Conservation (phyloP, 2,113 vertebrate genomes). For the Psilopsiagon aymara region DNA sequence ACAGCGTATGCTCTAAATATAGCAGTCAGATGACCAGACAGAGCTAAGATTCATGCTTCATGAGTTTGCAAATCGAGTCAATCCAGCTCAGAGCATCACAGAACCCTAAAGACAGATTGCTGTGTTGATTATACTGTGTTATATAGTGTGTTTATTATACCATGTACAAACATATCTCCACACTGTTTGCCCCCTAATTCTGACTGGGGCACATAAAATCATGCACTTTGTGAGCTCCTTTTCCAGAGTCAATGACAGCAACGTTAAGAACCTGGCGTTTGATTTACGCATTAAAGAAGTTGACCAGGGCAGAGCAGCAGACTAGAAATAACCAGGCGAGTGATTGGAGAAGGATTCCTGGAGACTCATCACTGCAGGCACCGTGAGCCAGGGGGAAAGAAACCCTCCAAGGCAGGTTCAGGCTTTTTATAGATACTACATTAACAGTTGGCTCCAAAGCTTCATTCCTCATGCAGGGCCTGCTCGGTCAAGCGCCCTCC, state of each 20-base stretch:
- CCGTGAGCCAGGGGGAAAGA: background rate
- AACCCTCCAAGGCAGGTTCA: background rate
- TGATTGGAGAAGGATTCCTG: background rate
- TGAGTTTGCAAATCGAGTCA: constrained; percentile 47
- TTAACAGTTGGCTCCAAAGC: background rate
- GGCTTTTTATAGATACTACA: background rate
- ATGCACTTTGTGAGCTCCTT: background rate
- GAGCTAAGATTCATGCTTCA: constrained; percentile 5
- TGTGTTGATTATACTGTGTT: constrained; percentile 2
- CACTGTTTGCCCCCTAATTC: constrained; percentile 39
- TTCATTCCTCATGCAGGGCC: background rate
- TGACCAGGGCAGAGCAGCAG: background rate
- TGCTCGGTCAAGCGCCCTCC: background rate
- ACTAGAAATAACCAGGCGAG: constrained; percentile 20
- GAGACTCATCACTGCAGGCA: background rate
- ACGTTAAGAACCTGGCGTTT: constrained; percentile 46
- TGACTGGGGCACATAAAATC: background rate
- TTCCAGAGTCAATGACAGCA: constrained; percentile 6
- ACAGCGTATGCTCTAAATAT: background rate
- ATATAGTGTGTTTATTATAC: background rate
- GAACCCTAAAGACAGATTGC: constrained; percentile 35
- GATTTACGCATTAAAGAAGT: constrained; percentile 37
- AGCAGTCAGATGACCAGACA: constrained; percentile 9
- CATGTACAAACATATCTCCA: constrained; percentile 47
- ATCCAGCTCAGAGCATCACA: constrained; percentile 18